Percentiles rank a stretch among this genome's conserved stretches.
Conservation (phyloP, 2,888 invertebrate genomes). For the Hirudinaria manillensis region DNA sequence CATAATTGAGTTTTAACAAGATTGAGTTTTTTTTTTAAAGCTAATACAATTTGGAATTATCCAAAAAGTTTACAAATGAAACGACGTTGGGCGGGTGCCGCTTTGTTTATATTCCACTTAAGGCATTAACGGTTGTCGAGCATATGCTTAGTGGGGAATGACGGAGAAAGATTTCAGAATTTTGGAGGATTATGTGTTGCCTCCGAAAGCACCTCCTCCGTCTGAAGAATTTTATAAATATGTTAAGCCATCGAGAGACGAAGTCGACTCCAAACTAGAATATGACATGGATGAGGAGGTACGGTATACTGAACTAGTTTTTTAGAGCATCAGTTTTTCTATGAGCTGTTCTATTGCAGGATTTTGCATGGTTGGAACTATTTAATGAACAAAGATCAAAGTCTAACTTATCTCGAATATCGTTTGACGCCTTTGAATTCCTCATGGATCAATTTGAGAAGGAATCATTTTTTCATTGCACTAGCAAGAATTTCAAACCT, state of each 20-base stretch:
- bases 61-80: too few species aligned
- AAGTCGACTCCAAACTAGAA: slow-evolving; percentile 83
- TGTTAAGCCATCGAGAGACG: slow-evolving; percentile 66
- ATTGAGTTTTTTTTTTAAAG: too few species aligned
- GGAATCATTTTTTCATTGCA: slow-evolving; percentile 63
- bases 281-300: slow-evolving; percentile 95
- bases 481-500: slow-evolving; percentile 61
- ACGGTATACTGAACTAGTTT: slow-evolving; percentile 28
- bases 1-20: too few species aligned
- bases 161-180: slow-evolving; percentile 58
- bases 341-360: slow-evolving; percentile 54
- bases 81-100: too few species aligned
- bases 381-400: slow-evolving; percentile 74
- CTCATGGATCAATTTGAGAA: slow-evolving; percentile 96
- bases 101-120: too few species aligned
- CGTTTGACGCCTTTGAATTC: slow-evolving; percentile 80
- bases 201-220: slow-evolving; percentile 72
- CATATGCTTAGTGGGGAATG: too few species aligned
- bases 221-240: slow-evolving; percentile 69
- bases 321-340: background rate
- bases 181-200: slow-evolving; percentile 67
- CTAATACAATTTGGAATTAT: too few species aligned
- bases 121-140: too few species aligned
- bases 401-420: slow-evolving; percentile 64
- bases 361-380: slow-evolving; percentile 83